phyloP scores from a whole-genome alignment of 92 coral and sea anemone genomes.

The Anthopleura xanthogrammica region DNA sequence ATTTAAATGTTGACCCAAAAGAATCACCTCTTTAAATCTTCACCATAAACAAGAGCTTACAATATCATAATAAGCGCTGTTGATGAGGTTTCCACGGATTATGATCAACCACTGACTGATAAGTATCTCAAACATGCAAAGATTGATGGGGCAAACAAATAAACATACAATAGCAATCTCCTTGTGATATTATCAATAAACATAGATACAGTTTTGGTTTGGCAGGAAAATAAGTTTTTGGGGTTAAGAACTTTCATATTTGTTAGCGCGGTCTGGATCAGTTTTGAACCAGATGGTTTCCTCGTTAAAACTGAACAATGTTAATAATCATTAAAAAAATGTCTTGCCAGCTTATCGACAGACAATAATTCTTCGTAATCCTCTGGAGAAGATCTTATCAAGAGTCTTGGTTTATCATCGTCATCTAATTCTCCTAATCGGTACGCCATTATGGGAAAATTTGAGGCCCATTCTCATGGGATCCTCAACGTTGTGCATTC shows the following conservation, averaged over 20 bases:
- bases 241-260: not conserved
- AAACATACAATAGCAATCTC: not conserved
- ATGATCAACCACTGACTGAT: not conserved
- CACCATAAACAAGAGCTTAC: slow-evolving; percentile 10
- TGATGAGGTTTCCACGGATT: not conserved
- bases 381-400: slow-evolving; percentile 1
- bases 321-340: not conserved
- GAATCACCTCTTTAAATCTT: slow-evolving; percentile 22
- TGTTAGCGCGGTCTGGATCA: not conserved
- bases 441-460: not conserved
- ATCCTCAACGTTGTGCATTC: not conserved
- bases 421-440: not conserved
- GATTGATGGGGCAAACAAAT: not conserved
- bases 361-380: not conserved
- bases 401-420: not conserved
- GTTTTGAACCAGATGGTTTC: not conserved
- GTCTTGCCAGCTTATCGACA: slow-evolving; percentile 3
- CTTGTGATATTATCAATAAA: not conserved
- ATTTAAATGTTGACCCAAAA: slow-evolving; percentile 30
- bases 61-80: not conserved
- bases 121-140: not conserved
- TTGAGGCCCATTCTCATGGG: not conserved
- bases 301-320: not conserved
- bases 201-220: not conserved
- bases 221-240: not conserved